Conservation (phyloP, 2,888 invertebrate genomes). For the Hydraecia micacea region DNA sequence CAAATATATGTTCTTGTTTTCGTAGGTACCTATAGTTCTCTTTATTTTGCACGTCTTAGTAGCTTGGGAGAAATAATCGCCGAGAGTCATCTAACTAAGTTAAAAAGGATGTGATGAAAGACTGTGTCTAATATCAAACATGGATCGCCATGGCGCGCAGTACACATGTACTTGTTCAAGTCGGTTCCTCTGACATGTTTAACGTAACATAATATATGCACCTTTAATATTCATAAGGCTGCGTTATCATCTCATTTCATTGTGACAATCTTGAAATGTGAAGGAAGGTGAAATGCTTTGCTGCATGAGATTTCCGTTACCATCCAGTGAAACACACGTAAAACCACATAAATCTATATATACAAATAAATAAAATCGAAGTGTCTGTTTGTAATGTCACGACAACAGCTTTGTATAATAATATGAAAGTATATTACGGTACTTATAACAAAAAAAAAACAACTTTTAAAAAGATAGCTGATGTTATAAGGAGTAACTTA, state of each 20-base stretch:
- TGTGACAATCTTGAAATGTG: conserved; percentile 12
- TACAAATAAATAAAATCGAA: too few species aligned
- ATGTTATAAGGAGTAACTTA: too few species aligned
- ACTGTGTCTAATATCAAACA: conserved; percentile 8
- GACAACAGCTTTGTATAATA: too few species aligned
- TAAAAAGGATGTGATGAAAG: conserved; percentile 35
- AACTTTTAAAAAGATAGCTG: neutral
- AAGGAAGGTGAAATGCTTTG: neutral
- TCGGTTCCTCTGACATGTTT: neutral
- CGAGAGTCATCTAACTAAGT: conserved; percentile 25
- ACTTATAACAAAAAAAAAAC: too few species aligned
- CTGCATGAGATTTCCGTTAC: neutral
- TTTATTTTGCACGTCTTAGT: neutral
- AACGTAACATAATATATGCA: neutral
- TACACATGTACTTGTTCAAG: neutral
- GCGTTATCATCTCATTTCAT: conserved; percentile 21
- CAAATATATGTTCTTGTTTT: too few species aligned
- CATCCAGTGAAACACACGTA: neutral
- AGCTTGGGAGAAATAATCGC: neutral
- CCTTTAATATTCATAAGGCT: conserved; percentile 6
- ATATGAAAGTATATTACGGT: too few species aligned
- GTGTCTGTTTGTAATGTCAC: too few species aligned
- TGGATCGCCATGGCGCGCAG: neutral
- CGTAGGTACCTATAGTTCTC: too few species aligned
- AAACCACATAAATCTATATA: neutral